Evolutionary conservation across 2,888 invertebrate genomes (phyloP).

Genomic region (Lasioglossum leucozonium): DNA sequence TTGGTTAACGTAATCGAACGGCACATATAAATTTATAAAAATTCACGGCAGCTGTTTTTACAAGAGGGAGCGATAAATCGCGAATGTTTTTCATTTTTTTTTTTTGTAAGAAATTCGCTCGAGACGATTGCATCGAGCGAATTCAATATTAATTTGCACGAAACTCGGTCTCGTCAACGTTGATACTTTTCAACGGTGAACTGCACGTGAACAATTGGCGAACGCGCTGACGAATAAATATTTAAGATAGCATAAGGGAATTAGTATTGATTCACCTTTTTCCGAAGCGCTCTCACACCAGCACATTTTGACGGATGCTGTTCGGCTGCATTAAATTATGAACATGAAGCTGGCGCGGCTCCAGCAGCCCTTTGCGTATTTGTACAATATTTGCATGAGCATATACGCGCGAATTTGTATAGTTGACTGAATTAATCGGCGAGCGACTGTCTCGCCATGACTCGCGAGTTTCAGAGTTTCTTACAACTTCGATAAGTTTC

Average conservation of each 20-base stretch:
- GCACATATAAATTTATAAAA: not conserved
- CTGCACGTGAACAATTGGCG: not conserved
- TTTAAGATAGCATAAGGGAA: not conserved
- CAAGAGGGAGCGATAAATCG: not conserved
- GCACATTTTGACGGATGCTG: not conserved
- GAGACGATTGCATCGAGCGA: not conserved
- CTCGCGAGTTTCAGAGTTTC: not conserved
- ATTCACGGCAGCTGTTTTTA: not conserved
- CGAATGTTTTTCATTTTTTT: not conserved
- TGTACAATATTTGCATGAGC: conserved; percentile 9
- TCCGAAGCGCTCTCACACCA: not conserved
- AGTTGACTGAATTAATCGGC: not conserved
- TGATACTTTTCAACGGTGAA: not conserved
- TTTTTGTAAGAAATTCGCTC: not conserved
- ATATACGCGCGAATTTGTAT: not conserved
- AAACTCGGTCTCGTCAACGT: not conserved
- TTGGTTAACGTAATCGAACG: not conserved
- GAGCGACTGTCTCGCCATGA: not conserved
- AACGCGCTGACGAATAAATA: not conserved
- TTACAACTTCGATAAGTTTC: not conserved
- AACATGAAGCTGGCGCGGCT: not conserved
- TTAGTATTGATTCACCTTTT: not conserved
- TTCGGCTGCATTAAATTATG: not conserved
- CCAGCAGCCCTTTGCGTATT: not conserved
- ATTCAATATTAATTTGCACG: not conserved